Evolutionary conservation across 2,888 invertebrate genomes (phyloP).

Genomic region (Mamestra brassicae): DNA sequence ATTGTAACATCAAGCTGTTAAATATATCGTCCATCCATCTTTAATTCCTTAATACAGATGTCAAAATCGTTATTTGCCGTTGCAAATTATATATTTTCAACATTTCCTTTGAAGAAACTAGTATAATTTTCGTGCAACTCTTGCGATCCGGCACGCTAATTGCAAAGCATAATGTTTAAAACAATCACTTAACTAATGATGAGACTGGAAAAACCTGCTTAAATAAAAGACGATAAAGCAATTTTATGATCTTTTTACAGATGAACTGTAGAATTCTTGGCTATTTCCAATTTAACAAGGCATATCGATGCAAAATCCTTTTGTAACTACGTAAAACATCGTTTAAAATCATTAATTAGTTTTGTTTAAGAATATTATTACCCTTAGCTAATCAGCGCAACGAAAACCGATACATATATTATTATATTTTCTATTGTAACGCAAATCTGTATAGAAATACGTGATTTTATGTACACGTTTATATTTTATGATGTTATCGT

Average conservation of each 20-base stretch:
- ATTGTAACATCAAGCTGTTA: neutral
- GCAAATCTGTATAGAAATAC: conserved; percentile 24
- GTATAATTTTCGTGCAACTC: neutral
- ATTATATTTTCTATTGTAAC: conserved; percentile 24
- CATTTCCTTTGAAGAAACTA: conserved; percentile 3
- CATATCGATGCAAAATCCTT: conserved; percentile 8
- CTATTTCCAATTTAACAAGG: neutral
- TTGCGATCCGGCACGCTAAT: neutral
- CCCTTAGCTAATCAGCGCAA: conserved; percentile 16
- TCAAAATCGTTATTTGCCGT: neutral
- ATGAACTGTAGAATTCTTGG: neutral
- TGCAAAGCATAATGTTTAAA: neutral
- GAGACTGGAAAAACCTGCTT: too few species aligned
- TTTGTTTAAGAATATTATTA: neutral
- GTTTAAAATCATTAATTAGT: conserved; percentile 2
- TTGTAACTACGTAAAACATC: neutral
- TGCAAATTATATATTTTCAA: neutral
- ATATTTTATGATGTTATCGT: conserved; percentile 19
- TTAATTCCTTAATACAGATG: neutral
- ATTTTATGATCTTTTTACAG: neutral
- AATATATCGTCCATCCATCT: neutral
- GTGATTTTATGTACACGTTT: conserved; percentile 5
- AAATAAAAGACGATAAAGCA: neutral
- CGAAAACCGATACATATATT: conserved; percentile 6
- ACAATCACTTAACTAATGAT: neutral